Evolutionary conservation across 2,797 vertebrate species (phyloP), one percentile per base, ranked within the genome.

Genomic region (Atherinosoma microstoma): DNA sequence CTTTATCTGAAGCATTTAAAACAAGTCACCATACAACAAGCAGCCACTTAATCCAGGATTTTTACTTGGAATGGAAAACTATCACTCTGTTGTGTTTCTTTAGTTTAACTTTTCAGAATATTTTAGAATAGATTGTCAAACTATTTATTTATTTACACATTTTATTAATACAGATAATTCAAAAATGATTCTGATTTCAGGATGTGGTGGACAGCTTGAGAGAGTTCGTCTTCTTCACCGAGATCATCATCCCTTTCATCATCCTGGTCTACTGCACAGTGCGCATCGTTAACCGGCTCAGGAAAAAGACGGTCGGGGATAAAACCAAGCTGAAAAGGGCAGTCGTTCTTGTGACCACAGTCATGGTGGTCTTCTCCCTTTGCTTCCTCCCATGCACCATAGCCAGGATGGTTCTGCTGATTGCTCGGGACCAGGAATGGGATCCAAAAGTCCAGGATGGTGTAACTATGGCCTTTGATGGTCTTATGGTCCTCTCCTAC

Each of bases 401-500:
- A 3, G 87, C 90, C 30, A 87, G 92, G 34, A 58, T 87, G 59
- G 54, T 94, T 3, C 72, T 90, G 70, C 76, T 91, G 4, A 45
- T 73, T 9, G 10, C 54, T 0, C 72, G 87, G 4, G 75, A 77
- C 1, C 0, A 70, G 0, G 2, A 70, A 0, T 2, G 36, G 22
- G 0, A 0, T 0, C 6, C 45, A 0, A 1, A 0, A 0, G 1
- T 2, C 0, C 76, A 93, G 73, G 72, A 84, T 1, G 70, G 51
- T 0, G 87, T 86, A 0, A 70, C 82, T 0, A 67, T 69, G 72
- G 83, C 79, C n/a, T 94, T 92, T 0, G 94, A 95, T 6, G 94
- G 94, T 61, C 83, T 95, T 59, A 84, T 94, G 90, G 89, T 92
- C 27, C 86, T 94, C 16, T 95, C 94, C 70, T 94, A 92, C 83